Evolutionary conservation across 2,797 vertebrate species (phyloP).

Genomic region (Lithobates pipiens): DNA sequence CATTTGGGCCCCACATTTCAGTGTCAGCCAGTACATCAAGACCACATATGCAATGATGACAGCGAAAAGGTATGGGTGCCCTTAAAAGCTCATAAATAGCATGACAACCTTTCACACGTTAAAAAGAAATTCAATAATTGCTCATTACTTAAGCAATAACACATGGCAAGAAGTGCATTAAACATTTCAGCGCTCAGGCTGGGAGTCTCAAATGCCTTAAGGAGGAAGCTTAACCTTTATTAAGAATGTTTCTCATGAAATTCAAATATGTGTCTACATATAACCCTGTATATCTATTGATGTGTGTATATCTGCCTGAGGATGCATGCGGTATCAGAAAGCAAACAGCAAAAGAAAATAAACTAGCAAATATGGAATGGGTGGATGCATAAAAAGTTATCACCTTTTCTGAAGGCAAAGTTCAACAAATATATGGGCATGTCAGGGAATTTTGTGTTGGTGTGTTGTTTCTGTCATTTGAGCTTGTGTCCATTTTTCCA

Average conservation of each 20-base stretch:
- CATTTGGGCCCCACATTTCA: slow-evolving; percentile 88
- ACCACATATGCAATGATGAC: slow-evolving; percentile 89
- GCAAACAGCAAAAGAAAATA: slow-evolving; percentile 26
- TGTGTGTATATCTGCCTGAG: slow-evolving; percentile 23
- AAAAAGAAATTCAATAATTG: slow-evolving; percentile 63
- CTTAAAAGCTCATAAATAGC: slow-evolving; percentile 59
- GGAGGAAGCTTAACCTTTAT: slow-evolving; percentile 43
- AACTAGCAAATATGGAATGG: slow-evolving; percentile 2
- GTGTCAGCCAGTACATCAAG: slow-evolving; percentile 86
- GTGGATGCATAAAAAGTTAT: background rate
- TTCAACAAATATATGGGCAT: background rate
- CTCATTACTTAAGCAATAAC: slow-evolving; percentile 61
- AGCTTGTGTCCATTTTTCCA: too few relatives aligned
- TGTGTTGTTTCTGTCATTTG: too few relatives aligned
- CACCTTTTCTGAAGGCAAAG: background rate
- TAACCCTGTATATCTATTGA: slow-evolving; percentile 41
- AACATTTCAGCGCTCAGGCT: slow-evolving; percentile 54
- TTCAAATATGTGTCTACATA: slow-evolving; percentile 44
- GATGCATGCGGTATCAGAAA: slow-evolving; percentile 5
- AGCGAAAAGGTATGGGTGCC: slow-evolving; percentile 89
- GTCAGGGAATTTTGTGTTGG: background rate
- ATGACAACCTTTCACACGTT: slow-evolving; percentile 62
- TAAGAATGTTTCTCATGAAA: slow-evolving; percentile 57
- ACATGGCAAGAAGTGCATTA: slow-evolving; percentile 59
- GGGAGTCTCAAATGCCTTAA: slow-evolving; percentile 49